Evolutionary conservation across 1,140 invertebrate genomes (phyloP).

Genomic region (Drosophila lini): DNA sequence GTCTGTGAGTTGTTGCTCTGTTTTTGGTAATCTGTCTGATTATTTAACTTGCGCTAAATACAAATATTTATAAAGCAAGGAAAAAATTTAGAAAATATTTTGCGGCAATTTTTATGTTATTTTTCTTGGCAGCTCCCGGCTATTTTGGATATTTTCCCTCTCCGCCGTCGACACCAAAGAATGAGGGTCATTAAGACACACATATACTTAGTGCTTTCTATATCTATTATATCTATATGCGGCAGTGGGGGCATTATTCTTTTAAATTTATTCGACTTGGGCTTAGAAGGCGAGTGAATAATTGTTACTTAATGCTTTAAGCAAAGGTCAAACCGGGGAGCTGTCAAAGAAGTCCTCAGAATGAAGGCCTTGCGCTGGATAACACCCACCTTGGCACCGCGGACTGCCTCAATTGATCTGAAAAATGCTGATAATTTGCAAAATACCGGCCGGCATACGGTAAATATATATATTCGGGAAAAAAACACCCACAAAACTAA

Average conservation of each 20-base stretch:
- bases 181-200: slow-evolving; percentile 75
- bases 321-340: slow-evolving; percentile 17
- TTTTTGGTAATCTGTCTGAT: slow-evolving; percentile 75
- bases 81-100: slow-evolving; percentile 65
- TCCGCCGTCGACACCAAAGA: slow-evolving; percentile 42
- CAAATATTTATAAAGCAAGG: slow-evolving; percentile 73
- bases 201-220: slow-evolving; percentile 28
- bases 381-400: slow-evolving; percentile 14
- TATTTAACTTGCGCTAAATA: slow-evolving; percentile 82
- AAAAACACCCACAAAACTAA: slow-evolving; percentile 42
- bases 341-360: slow-evolving; percentile 8
- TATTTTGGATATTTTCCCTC: slow-evolving; percentile 38
- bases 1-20: slow-evolving; percentile 65
- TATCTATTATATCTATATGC: slow-evolving; percentile 23
- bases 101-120: slow-evolving; percentile 77
- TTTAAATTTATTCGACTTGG: slow-evolving; percentile 38
- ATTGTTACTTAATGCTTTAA: slow-evolving; percentile 21
- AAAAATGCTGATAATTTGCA: slow-evolving; percentile 35
- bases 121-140: slow-evolving; percentile 70
- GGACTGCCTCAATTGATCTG: slow-evolving; percentile 48
- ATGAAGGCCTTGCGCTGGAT: slow-evolving; percentile 24
- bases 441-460: slow-evolving; percentile 68
- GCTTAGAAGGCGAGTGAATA: slow-evolving; percentile 30
- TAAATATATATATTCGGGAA: slow-evolving; percentile 20
- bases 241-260: slow-evolving; percentile 26